Percentiles rank a stretch among this genome's conserved stretches.
Conservation (phyloP, 2,888 invertebrate genomes). For the Diadegma fenestrale region DNA sequence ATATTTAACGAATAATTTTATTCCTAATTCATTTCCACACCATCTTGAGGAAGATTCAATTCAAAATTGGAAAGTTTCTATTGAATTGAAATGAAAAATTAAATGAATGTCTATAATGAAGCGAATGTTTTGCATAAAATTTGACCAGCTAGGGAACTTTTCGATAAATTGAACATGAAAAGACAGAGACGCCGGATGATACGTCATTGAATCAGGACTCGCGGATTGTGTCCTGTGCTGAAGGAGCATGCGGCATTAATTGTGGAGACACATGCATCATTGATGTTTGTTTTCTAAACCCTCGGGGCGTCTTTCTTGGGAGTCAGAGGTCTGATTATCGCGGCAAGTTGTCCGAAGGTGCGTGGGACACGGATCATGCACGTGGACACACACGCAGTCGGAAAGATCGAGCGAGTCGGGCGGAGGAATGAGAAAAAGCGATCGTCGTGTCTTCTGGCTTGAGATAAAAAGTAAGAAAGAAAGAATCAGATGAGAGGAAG, state of each 20-base stretch:
- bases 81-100: background rate
- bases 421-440: conserved; percentile 42
- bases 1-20: background rate
- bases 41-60: background rate
- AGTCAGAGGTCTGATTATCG: conserved; percentile 46
- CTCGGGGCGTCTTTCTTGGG: conserved; percentile 10
- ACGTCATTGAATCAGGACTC: background rate
- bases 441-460: conserved; percentile 43
- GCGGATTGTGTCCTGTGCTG: background rate
- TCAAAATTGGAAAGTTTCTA: background rate
- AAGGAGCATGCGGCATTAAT: conserved; percentile 15
- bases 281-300: background rate
- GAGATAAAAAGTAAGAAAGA: conserved; percentile 38
- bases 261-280: conserved; percentile 13
- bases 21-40: background rate
- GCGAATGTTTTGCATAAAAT: background rate
- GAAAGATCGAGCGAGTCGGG: conserved; percentile 45
- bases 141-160: background rate
- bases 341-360: conserved; percentile 29
- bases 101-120: background rate
- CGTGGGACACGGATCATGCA: conserved; percentile 58
- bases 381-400: conserved; percentile 56
- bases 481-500: conserved; percentile 67
- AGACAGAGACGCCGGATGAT: background rate
- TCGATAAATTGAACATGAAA: background rate